Percentiles rank a stretch among this genome's conserved stretches.
phyloP scores from a whole-genome alignment of 2,888 invertebrate genomes.

The Onthophagus sagittarius region DNA sequence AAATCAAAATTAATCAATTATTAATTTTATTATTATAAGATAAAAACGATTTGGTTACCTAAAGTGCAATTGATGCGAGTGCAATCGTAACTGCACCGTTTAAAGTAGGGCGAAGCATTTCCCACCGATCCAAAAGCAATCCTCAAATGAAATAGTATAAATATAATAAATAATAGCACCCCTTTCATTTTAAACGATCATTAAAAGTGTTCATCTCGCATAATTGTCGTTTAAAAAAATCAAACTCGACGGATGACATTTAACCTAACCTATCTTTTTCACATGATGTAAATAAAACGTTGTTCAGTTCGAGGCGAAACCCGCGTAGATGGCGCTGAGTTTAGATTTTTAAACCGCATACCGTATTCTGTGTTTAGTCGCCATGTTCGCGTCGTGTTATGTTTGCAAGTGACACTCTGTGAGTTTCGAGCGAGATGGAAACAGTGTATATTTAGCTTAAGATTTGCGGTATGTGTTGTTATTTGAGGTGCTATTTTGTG shows the following conservation, averaged over 20 bases:
- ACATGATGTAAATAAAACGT: not conserved
- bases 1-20: not conserved
- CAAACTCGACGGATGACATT: not conserved
- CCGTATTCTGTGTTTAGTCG: constrained; percentile 18
- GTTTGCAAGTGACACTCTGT: constrained; percentile 21
- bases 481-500: constrained; percentile 37
- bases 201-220: not conserved
- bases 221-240: not conserved
- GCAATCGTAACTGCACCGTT: constrained; percentile 10
- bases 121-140: constrained; percentile 9
- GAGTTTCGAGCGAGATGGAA: constrained; percentile 40
- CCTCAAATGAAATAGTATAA: not conserved
- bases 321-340: not conserved
- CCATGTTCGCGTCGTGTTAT: constrained; percentile 27
- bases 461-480: constrained; percentile 38
- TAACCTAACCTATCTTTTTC: not conserved
- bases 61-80: constrained; percentile 7
- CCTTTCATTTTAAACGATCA: constrained; percentile 6
- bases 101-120: constrained; percentile 18
- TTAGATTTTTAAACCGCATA: constrained; percentile 4
- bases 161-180: not conserved
- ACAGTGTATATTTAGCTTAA: constrained; percentile 42
- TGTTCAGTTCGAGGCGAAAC: not conserved
- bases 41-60: too few relatives aligned
- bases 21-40: too few relatives aligned